A percentile compares a stretch with the other conserved stretches of the same genome.
Evolutionary conservation across 2,888 invertebrate species (phyloP).

Genomic region (Psococerastis gibbosa): DNA sequence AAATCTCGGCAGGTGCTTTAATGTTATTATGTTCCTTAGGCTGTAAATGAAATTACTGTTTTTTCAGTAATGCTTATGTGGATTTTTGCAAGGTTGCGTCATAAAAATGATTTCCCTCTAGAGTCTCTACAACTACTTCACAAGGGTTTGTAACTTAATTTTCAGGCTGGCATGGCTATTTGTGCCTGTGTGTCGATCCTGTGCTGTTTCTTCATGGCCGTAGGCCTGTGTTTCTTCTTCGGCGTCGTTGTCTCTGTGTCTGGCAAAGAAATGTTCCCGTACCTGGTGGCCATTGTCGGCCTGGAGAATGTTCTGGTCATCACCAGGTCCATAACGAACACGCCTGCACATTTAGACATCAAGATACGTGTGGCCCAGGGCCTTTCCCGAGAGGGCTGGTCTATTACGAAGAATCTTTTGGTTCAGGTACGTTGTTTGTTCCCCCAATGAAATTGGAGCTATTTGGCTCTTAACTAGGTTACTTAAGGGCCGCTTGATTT

Average conservation of each 20-base stretch:
- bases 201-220: conserved; percentile 79
- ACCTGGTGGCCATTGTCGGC: conserved; percentile 85
- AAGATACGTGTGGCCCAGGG: conserved; percentile 92
- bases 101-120: too few species aligned
- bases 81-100: too few species aligned
- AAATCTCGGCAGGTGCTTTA: too few species aligned
- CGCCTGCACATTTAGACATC: conserved; percentile 75
- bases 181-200: conserved; percentile 75
- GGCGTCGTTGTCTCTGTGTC: conserved; percentile 64
- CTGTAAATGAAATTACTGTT: too few species aligned
- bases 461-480: too few species aligned
- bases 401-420: conserved; percentile 85
- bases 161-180: conserved; percentile 53
- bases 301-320: conserved; percentile 80
- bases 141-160: too few species aligned
- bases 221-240: conserved; percentile 73
- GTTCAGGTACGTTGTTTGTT: too few species aligned
- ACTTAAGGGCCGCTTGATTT: too few species aligned
- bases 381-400: conserved; percentile 95
- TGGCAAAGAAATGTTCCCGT: conserved; percentile 84
- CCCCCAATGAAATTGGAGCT: too few species aligned
- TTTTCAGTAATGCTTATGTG: too few species aligned
- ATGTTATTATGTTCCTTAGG: too few species aligned
- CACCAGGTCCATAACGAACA: conserved; percentile 85
- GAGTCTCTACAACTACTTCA: too few species aligned